Percentiles rank a stretch among this genome's conserved stretches.
Conservation (phyloP, 2,888 invertebrate species). For the Leucophenga maculata region DNA sequence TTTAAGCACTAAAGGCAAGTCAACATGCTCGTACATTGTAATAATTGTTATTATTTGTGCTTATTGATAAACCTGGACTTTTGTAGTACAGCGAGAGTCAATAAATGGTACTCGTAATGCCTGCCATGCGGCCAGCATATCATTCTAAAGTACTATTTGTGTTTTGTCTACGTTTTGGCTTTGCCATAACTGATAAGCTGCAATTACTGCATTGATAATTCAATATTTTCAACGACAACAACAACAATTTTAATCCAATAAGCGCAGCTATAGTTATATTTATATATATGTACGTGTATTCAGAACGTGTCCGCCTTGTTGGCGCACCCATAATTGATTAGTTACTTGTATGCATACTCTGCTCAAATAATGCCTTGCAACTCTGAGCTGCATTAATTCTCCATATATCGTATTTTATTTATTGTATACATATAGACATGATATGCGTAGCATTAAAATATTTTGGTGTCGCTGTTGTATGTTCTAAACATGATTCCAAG, state of each 20-base stretch:
- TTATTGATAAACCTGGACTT: neutral
- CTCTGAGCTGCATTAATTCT: too few relatives aligned
- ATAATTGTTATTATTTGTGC: neutral
- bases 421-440: too few relatives aligned
- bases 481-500: neutral
- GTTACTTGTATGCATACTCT: constrained; percentile 23
- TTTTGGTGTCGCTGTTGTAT: neutral
- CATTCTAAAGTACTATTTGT: constrained; percentile 5
- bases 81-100: neutral
- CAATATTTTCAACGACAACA: constrained; percentile 47
- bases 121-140: neutral
- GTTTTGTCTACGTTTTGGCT: constrained; percentile 42
- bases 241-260: constrained; percentile 51
- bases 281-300: constrained; percentile 10
- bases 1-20: constrained; percentile 2
- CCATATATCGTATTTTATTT: too few relatives aligned
- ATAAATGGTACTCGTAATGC: neutral
- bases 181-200: constrained; percentile 65
- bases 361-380: too few relatives aligned
- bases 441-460: constrained; percentile 1
- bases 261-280: constrained; percentile 47
- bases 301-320: constrained; percentile 9
- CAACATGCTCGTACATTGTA: constrained; percentile 19
- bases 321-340: constrained; percentile 64
- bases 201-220: constrained; percentile 66